Evolutionary conservation across 1,140 invertebrate genomes (phyloP).

Genomic region (Philotrypesis tridentata): DNA sequence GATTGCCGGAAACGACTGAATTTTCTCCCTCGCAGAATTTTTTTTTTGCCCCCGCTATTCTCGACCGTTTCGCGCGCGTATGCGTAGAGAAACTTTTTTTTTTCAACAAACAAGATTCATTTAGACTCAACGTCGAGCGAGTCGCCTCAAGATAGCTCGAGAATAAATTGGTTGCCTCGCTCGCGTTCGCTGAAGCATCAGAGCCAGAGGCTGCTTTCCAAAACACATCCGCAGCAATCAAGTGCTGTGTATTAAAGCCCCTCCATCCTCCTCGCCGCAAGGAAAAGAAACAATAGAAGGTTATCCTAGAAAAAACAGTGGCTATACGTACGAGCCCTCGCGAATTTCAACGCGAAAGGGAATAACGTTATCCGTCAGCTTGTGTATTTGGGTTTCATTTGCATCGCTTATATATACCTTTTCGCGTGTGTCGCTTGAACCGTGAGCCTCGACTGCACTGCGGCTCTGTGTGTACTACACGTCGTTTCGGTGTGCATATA

Average conservation of each 20-base stretch:
- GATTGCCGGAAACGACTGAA: too few species aligned
- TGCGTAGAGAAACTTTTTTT: too few species aligned
- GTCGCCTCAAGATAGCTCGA: background rate
- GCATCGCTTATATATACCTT: background rate
- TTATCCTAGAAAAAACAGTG: background rate
- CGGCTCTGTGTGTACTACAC: too few species aligned
- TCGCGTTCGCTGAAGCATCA: background rate
- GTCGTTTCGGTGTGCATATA: too few species aligned
- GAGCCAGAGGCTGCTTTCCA: background rate
- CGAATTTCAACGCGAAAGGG: background rate
- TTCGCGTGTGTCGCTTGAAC: background rate
- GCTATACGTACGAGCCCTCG: background rate
- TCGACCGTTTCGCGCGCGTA: too few species aligned
- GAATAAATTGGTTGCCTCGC: background rate
- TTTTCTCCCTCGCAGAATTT: too few species aligned
- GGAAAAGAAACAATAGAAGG: background rate
- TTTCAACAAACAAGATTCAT: too few species aligned
- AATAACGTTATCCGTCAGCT: background rate
- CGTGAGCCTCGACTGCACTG: background rate
- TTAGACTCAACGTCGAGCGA: background rate
- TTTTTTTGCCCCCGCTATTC: too few species aligned
- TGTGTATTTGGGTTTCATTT: background rate
- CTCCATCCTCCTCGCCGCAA: background rate
- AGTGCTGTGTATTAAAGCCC: background rate
- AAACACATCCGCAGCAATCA: background rate